These are phyloP conservation scores for Scartelaos histophorus DNA, from an alignment of 2,113 vertebrate genomes.

Conservation along the genomic window DNA sequence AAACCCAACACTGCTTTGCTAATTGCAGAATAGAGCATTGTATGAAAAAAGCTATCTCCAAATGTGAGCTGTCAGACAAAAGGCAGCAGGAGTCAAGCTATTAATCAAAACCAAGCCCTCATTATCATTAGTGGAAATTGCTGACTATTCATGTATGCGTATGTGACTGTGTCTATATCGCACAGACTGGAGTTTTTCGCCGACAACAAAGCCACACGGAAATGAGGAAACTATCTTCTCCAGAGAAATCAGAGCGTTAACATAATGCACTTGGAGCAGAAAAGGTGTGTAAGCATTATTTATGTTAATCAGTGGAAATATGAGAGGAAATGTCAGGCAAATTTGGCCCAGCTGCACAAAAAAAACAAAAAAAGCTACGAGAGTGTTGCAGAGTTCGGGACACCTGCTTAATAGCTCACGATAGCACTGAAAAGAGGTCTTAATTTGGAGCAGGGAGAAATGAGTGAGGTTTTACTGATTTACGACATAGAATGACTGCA, in stretches of 20 bases:
- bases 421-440: conserved; percentile 1
- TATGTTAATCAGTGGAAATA: conserved; percentile 50
- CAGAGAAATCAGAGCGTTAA: conserved; percentile 51
- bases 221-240: conserved; percentile 40
- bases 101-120: conserved; percentile 68
- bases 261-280: conserved; percentile 29
- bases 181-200: conserved; percentile 4
- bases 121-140: conserved; percentile 69
- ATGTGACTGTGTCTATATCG: conserved; percentile 17
- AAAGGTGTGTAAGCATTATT: conserved; percentile 51
- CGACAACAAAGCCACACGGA: conserved; percentile 30
- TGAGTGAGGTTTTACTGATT: background rate
- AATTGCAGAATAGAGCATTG: conserved; percentile 47
- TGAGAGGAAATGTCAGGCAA: conserved; percentile 53
- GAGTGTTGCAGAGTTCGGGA: conserved; percentile 6
- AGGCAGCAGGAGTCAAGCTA: conserved; percentile 44
- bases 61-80: conserved; percentile 61
- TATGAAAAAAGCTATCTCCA: conserved; percentile 49
- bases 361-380: background rate
- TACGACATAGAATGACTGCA: background rate
- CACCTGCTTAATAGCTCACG: conserved; percentile 30
- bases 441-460: background rate
- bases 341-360: conserved; percentile 42
- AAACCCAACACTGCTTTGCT: conserved; percentile 39
- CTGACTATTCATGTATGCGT: conserved; percentile 55